Evolutionary conservation across 2,888 invertebrate genomes (phyloP).

Genomic region (Pyralis farinalis): DNA sequence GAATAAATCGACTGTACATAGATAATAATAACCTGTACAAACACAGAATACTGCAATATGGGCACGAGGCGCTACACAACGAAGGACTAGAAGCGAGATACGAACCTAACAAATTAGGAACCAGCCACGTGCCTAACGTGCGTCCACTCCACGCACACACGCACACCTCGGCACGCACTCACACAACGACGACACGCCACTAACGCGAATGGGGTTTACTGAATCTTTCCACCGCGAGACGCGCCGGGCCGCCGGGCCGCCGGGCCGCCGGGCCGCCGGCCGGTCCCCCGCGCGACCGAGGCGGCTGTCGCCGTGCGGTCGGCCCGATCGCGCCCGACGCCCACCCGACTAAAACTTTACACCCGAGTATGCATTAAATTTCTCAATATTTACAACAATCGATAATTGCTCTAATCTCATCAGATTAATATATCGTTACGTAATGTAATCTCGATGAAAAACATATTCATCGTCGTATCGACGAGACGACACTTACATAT

Average conservation of each 20-base stretch:
- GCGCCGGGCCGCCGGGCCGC: neutral
- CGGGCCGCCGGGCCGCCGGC: neutral
- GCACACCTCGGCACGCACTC: slow-evolving; percentile 18
- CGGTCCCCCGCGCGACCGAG: too few relatives aligned
- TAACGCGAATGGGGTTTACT: slow-evolving; percentile 61
- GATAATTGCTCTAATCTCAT: slow-evolving; percentile 40
- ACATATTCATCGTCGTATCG: slow-evolving; percentile 32
- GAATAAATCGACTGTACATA: slow-evolving; percentile 1
- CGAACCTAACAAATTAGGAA: slow-evolving; percentile 12
- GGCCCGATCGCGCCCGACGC: neutral
- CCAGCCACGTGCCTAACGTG: slow-evolving; percentile 11
- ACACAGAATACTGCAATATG: slow-evolving; percentile 15
- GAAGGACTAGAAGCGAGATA: slow-evolving; percentile 52
- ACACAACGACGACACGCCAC: slow-evolving; percentile 35
- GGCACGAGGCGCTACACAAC: slow-evolving; percentile 30
- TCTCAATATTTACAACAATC: slow-evolving; percentile 54
- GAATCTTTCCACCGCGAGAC: slow-evolving; percentile 22
- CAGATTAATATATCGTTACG: slow-evolving; percentile 11
- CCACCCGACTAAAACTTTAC: slow-evolving; percentile 15
- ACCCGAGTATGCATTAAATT: slow-evolving; percentile 24
- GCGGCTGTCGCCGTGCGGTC: neutral
- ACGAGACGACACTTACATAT: slow-evolving; percentile 17
- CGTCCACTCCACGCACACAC: slow-evolving; percentile 18
- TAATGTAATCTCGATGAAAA: slow-evolving; percentile 28
- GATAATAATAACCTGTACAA: slow-evolving; percentile 4